phyloP scores from a whole-genome alignment of 2,113 vertebrate genomes.

The Solea solea region DNA sequence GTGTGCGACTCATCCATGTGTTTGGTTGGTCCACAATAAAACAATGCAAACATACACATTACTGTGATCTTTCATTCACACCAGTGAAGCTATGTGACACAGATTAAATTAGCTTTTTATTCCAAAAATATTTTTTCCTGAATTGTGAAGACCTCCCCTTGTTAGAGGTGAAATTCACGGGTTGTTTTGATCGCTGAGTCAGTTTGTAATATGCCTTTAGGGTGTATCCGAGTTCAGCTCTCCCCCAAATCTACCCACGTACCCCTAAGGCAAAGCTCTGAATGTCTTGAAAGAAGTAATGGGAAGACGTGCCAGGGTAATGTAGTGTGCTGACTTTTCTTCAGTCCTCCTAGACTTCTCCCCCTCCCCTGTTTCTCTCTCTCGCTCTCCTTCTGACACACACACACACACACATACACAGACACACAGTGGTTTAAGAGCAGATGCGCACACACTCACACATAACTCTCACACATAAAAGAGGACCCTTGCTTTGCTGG shows the following conservation, averaged over 20 bases:
- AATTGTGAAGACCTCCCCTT: conserved; percentile 60
- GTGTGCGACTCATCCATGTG: conserved; percentile 45
- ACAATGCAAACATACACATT: conserved; percentile 6
- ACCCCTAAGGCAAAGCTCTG: conserved; percentile 76
- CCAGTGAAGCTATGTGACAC: neutral
- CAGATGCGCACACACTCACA: conserved; percentile 35
- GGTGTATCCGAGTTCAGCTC: conserved; percentile 71
- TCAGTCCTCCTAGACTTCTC: conserved; percentile 60
- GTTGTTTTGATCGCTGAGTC: conserved; percentile 79
- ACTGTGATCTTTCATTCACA: too few relatives aligned
- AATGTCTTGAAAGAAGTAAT: conserved; percentile 74
- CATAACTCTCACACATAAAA: conserved; percentile 71
- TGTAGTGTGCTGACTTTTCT: conserved; percentile 69
- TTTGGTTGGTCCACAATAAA: conserved; percentile 40
- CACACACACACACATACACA: conserved; percentile 14
- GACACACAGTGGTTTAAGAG: conserved; percentile 34
- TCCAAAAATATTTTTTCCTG: conserved; percentile 40
- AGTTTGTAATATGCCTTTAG: conserved; percentile 75
- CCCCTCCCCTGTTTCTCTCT: conserved; percentile 38
- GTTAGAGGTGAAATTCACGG: conserved; percentile 73
- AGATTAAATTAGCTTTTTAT: conserved; percentile 22
- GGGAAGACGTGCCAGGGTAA: conserved; percentile 75
- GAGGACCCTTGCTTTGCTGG: conserved; percentile 70
- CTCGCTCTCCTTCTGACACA: conserved; percentile 34
- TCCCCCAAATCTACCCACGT: conserved; percentile 77